Percentiles rank a stretch among this genome's conserved stretches.
phyloP scores from a whole-genome alignment of 2,888 invertebrate genomes.

The Oxytorus armatus region DNA sequence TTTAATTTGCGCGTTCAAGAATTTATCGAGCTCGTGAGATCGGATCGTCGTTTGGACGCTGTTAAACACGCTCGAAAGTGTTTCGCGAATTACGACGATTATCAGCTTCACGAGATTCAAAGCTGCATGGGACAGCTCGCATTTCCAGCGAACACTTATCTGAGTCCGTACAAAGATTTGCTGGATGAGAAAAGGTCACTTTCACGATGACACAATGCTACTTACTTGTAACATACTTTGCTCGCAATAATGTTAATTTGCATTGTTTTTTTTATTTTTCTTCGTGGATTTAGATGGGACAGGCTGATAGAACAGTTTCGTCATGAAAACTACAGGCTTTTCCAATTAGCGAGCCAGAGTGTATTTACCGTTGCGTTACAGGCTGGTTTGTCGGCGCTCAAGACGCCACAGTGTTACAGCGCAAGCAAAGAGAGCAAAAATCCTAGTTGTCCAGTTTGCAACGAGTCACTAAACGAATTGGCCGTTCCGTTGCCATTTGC shows the following conservation, averaged over 20 bases:
- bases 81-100: conserved; percentile 94
- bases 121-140: conserved; percentile 98
- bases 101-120: conserved; percentile 94
- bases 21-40: conserved; percentile 97
- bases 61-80: conserved; percentile 97
- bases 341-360: conserved; percentile 96
- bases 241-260: too few species aligned
- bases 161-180: conserved; percentile 89
- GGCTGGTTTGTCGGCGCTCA: conserved; percentile 97
- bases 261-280: conserved; percentile 31
- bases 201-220: neutral
- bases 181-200: conserved; percentile 87
- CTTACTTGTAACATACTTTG: neutral
- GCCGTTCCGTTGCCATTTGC: conserved; percentile 96
- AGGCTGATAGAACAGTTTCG: conserved; percentile 95
- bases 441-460: conserved; percentile 96
- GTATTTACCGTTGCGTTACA: conserved; percentile 96
- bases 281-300: conserved; percentile 89
- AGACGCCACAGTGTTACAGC: conserved; percentile 90
- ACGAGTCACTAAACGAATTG: conserved; percentile 93
- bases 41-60: conserved; percentile 94
- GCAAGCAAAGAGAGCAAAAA: conserved; percentile 88
- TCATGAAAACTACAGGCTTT: conserved; percentile 96
- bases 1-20: conserved; percentile 97
- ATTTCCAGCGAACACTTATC: conserved; percentile 91